phyloP scores from a whole-genome alignment of 1,140 invertebrate species.

The Ericerus pela region DNA sequence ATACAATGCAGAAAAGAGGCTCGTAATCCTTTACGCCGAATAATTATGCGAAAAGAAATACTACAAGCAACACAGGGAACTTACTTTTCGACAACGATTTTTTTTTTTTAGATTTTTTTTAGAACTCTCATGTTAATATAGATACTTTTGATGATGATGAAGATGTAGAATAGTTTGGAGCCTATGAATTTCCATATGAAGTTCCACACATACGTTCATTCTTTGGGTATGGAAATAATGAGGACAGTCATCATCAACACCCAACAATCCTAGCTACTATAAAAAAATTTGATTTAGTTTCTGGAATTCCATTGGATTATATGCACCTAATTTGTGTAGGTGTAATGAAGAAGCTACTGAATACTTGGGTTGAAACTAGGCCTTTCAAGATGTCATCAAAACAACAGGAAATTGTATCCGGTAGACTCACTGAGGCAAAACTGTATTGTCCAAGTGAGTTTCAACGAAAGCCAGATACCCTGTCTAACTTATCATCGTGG shows the following conservation, averaged over 20 bases:
- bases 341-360: not conserved
- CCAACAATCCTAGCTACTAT: not conserved
- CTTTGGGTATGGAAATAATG: too few relatives aligned
- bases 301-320: not conserved
- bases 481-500: not conserved
- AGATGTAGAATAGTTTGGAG: not conserved
- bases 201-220: too few relatives aligned
- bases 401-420: not conserved
- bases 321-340: not conserved
- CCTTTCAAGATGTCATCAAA: not conserved
- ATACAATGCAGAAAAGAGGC: too few relatives aligned
- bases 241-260: not conserved
- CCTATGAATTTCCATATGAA: not conserved
- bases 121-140: too few relatives aligned
- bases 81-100: too few relatives aligned
- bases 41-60: too few relatives aligned
- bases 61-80: too few relatives aligned
- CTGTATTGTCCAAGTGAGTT: not conserved
- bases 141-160: not conserved
- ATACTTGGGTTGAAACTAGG: not conserved
- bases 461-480: not conserved
- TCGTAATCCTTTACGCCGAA: too few relatives aligned
- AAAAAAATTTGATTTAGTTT: not conserved
- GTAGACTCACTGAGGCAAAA: not conserved
- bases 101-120: too few relatives aligned